A percentile compares a stretch with the other conserved stretches of the same genome.
phyloP scores from a whole-genome alignment of 2,888 invertebrate genomes.

The Chrysina gloriosa region DNA sequence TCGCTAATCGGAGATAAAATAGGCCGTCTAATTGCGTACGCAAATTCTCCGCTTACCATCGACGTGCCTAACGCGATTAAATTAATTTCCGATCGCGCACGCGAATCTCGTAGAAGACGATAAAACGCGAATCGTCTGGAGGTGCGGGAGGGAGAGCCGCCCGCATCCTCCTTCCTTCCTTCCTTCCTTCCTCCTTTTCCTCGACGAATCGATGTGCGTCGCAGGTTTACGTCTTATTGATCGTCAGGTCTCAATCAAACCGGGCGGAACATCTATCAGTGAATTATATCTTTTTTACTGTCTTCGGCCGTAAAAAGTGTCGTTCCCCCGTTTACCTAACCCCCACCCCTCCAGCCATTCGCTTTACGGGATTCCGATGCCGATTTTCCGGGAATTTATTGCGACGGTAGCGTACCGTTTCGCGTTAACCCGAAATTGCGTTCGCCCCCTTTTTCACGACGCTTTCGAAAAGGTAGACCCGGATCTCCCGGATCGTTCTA shows the following conservation, averaged over 20 bases:
- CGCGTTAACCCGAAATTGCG: slow-evolving; percentile 15
- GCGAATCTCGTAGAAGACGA: background rate
- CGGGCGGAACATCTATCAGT: slow-evolving; percentile 29
- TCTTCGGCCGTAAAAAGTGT: slow-evolving; percentile 14
- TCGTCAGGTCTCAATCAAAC: slow-evolving; percentile 31
- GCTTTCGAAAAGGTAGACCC: too few relatives aligned
- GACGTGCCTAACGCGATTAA: background rate
- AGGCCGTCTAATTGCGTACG: background rate
- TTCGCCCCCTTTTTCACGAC: slow-evolving; percentile 1
- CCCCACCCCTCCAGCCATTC: slow-evolving; percentile 1
- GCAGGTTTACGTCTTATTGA: slow-evolving; percentile 14
- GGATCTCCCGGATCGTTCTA: too few relatives aligned
- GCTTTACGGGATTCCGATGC: slow-evolving; percentile 31
- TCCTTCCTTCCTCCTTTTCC: background rate
- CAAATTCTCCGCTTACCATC: background rate
- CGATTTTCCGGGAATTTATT: slow-evolving; percentile 34
- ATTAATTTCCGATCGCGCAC: background rate
- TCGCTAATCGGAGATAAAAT: too few relatives aligned
- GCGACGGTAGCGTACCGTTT: slow-evolving; percentile 8
- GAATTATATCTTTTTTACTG: slow-evolving; percentile 30
- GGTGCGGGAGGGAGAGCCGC: background rate
- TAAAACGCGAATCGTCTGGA: background rate
- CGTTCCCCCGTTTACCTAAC: background rate
- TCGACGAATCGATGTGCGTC: slow-evolving; percentile 20
- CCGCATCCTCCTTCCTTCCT: background rate